These are phyloP conservation scores for Seriola aureovittata DNA, from an alignment of 2,113 vertebrate species.

Conservation along the genomic window DNA sequence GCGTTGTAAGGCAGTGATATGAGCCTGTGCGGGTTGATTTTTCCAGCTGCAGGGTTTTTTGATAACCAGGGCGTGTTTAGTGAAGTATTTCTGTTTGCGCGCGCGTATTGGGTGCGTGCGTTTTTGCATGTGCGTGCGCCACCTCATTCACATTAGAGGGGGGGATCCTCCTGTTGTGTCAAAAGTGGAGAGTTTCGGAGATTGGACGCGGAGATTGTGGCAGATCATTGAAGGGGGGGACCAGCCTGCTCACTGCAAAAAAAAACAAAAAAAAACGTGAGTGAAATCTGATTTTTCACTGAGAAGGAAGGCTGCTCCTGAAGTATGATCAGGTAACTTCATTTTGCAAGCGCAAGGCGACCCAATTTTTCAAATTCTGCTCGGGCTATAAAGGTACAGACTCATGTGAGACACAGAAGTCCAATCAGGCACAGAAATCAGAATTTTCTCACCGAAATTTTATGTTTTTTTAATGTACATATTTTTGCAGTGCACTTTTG, in stretches of 20 bases:
- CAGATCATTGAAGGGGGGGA: constrained; percentile 12
- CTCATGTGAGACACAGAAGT: background rate
- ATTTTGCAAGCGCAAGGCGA: background rate
- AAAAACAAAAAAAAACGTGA: background rate
- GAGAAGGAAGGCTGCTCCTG: background rate
- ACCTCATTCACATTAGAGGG: background rate
- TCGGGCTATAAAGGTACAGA: background rate
- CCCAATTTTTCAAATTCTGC: background rate
- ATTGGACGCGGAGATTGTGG: constrained; percentile 36
- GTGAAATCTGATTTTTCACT: background rate
- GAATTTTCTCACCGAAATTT: background rate
- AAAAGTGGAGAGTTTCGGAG: constrained; percentile 65
- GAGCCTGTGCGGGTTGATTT: background rate
- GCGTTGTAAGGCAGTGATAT: background rate
- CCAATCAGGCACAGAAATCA: background rate
- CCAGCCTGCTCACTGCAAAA: constrained; percentile 16
- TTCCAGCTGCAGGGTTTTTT: background rate
- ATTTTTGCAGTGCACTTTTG: background rate
- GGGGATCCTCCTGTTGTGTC: constrained; percentile 65
- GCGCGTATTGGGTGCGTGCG: constrained; percentile 6
- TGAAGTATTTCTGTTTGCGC: constrained; percentile 43
- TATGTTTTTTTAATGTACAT: too few relatives aligned
- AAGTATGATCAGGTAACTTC: constrained; percentile 26
- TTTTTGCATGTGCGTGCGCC: background rate
- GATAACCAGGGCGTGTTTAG: constrained; percentile 49